phyloP scores from a whole-genome alignment of 2,888 invertebrate genomes.

The Archaeoteleia sp. region DNA sequence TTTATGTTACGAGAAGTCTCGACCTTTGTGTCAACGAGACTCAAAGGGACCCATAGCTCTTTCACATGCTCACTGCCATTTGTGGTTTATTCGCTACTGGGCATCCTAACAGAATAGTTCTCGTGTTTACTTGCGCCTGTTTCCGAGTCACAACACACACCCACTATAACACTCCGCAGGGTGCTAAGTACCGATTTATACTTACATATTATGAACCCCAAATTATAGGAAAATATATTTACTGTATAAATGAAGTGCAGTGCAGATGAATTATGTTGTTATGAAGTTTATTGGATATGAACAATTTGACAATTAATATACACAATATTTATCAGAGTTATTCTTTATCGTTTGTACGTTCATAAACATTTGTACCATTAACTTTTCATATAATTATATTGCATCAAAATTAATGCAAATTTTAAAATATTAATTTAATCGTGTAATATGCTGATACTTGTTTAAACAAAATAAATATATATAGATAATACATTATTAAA shows the following conservation, averaged over 20 bases:
- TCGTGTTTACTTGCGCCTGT: conserved; percentile 68
- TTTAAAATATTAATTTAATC: no score
- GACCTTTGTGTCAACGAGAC: conserved; percentile 53
- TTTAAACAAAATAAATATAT: no score
- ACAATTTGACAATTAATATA: no score
- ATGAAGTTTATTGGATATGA: no score
- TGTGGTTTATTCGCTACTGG: conserved; percentile 58
- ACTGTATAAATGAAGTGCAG: not conserved
- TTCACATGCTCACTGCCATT: conserved; percentile 54
- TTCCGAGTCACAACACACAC: conserved; percentile 70
- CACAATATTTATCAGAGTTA: no score
- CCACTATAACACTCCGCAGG: conserved; percentile 67
- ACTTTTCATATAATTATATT: no score
- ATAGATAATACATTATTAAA: no score
- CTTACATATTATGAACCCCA: conserved; percentile 53
- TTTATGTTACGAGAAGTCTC: conserved; percentile 57
- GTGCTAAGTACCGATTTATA: conserved; percentile 66
- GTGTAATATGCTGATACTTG: no score
- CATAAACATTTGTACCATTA: no score
- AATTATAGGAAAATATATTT: conserved; percentile 22
- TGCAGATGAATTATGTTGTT: conserved; percentile 2
- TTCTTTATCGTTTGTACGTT: no score
- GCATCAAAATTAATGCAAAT: no score
- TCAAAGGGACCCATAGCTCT: conserved; percentile 53
- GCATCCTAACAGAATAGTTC: conserved; percentile 58